phyloP scores from a whole-genome alignment of 2,797 vertebrate species.

The Pipistrellus nathusii region DNA sequence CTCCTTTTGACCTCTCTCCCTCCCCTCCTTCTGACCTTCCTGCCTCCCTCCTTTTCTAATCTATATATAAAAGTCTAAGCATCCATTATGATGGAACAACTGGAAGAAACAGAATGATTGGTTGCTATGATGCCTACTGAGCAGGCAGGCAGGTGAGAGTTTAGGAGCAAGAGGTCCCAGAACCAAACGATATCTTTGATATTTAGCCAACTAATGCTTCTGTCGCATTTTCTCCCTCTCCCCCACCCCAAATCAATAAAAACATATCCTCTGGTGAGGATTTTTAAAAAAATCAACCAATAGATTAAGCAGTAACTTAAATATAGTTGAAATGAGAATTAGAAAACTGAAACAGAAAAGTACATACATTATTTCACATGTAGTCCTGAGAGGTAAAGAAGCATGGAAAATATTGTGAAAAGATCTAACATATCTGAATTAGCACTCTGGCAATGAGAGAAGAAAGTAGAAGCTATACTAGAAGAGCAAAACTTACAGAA shows the following conservation, averaged over 20 bases:
- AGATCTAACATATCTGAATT: constrained; percentile 42
- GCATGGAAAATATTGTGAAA: neutral
- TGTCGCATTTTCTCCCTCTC: neutral
- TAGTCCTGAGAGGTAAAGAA: neutral
- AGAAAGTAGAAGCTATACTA: neutral
- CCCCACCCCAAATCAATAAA: neutral
- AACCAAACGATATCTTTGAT: neutral
- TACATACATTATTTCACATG: neutral
- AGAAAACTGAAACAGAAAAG: neutral
- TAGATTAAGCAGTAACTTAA: neutral
- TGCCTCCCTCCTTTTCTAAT: neutral
- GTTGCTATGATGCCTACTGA: no score
- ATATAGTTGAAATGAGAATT: constrained; percentile 20
- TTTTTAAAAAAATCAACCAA: neutral
- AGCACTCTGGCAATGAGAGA: neutral
- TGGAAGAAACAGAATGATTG: no score
- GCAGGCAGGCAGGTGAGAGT: no score
- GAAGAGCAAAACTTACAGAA: neutral
- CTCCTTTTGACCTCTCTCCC: no score
- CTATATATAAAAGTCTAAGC: no score
- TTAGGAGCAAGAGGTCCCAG: no score
- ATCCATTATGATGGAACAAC: no score
- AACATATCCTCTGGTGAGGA: neutral
- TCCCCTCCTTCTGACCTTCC: no score
- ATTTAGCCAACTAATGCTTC: neutral